These are phyloP conservation scores for Augochlora pura DNA, from an alignment of 1,140 invertebrate species.

Conservation along the genomic window DNA sequence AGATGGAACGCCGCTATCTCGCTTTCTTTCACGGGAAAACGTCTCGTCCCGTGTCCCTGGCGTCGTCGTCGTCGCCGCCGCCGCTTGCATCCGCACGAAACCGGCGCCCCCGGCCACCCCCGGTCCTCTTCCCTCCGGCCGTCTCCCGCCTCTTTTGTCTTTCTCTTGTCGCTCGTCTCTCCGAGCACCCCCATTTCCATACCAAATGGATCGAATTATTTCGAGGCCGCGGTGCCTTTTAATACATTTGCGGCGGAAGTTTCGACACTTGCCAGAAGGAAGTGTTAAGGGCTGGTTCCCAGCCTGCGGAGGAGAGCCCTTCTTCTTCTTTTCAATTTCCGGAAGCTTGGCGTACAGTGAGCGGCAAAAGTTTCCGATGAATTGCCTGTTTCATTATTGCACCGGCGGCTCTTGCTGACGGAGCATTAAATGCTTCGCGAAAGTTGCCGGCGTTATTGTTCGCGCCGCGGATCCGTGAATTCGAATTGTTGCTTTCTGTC, in stretches of 20 bases:
- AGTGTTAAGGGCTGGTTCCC: neutral
- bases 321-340: neutral
- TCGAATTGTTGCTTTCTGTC: no score
- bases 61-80: constrained; percentile 1
- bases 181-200: constrained; percentile 22
- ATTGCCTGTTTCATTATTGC: no score
- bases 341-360: neutral
- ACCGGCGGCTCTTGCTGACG: no score
- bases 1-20: constrained; percentile 57
- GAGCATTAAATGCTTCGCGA: no score
- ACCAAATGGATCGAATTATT: constrained; percentile 72
- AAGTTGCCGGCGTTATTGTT: no score
- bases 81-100: constrained; percentile 1
- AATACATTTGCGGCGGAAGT: neutral
- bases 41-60: no score
- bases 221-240: constrained; percentile 56
- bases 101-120: neutral
- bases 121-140: neutral
- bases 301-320: neutral
- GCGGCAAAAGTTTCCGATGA: neutral
- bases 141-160: constrained; percentile 2
- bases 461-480: no score
- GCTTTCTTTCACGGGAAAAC: constrained; percentile 24
- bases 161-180: neutral
- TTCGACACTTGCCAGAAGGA: neutral